Base-by-base conservation (phyloP, 2,888 invertebrate genomes). In the Mamestra brassicae region DNA sequence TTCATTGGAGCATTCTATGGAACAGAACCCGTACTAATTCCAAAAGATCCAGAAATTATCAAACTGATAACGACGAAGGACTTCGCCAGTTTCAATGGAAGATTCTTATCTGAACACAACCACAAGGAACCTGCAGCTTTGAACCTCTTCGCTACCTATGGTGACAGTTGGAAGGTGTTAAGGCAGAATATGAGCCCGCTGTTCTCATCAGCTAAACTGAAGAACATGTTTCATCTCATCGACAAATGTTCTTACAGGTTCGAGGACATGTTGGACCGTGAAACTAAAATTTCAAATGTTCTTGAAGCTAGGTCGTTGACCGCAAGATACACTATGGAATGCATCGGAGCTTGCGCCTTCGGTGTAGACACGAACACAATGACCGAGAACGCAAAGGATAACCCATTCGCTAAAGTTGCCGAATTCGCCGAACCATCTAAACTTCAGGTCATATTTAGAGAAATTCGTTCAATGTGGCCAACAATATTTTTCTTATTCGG, bases 51-150 rank as follows among this genome's bases (percentile, higher is more conserved):
- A 4, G 90, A 91, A 17, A 77, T 91, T 0, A 77, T 93, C 10
- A 93, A 92, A 67, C 78, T 89, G 2, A 84, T 93, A 2, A 73
- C 89, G 36, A 89, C 91, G 0, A 91, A 92, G 55, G 92, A 93
- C 52, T 92, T 92, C 76, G 88, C 90, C 50, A 89, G 86, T 71
- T 93, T 92, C 64, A 89, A 80, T 66, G 86, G 89, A 58, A 84
- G 92, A 62, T 89, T 91, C 4, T 45, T 91, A 2, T 73, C 88
- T 4, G 86, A 88, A 2, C 82, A 90, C 57, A 80, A 61, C 13
- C 57, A 88, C 50, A 84, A 78, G n/a, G 89, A 88, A 26, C 74
- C 76, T 0, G 63, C 68, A 42, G 34, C 4, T 8, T 58, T 75
- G 36, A 89, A 86, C 26, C 62, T 89, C 6, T 84, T 87, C 7